These are phyloP conservation scores for Pterostichus madidus DNA, from an alignment of 2,888 invertebrate genomes.

Conservation along the genomic window DNA sequence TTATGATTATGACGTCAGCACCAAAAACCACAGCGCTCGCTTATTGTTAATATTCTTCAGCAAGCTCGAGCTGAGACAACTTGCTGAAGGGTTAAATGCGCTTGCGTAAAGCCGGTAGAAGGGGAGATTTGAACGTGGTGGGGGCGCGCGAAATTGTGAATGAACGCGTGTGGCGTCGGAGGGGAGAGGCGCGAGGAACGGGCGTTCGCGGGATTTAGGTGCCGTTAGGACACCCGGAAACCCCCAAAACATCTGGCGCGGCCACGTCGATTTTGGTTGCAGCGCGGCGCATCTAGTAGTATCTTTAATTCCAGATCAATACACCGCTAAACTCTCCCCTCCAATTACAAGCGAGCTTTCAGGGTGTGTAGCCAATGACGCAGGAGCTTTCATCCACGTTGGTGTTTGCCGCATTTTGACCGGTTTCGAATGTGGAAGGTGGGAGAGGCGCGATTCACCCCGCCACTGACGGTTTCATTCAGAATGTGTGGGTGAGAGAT, in stretches of 20 bases:
- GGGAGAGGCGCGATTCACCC: constrained; percentile 69
- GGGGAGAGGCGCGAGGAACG: neutral
- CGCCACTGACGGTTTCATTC: constrained; percentile 80
- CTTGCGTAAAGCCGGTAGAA: neutral
- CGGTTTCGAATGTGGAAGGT: constrained; percentile 57
- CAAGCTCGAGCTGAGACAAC: constrained; percentile 26
- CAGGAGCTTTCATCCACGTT: constrained; percentile 23
- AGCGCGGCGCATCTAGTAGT: constrained; percentile 62
- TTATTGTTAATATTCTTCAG: constrained; percentile 57
- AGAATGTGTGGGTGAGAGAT: constrained; percentile 83
- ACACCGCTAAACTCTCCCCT: constrained; percentile 15
- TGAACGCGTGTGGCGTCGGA: constrained; percentile 38
- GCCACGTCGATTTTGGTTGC: constrained; percentile 49
- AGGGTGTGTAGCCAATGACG: constrained; percentile 33
- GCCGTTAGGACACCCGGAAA: constrained; percentile 60
- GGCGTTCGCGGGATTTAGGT: constrained; percentile 31
- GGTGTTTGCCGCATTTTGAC: constrained; percentile 65
- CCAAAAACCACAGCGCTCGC: constrained; percentile 54
- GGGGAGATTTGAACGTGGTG: constrained; percentile 17
- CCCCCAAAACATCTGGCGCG: constrained; percentile 63
- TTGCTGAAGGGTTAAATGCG: neutral
- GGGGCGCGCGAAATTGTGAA: constrained; percentile 60
- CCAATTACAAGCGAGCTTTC: constrained; percentile 47
- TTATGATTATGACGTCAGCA: constrained; percentile 65
- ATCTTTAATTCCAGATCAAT: constrained; percentile 62